Evolutionary conservation across 2,113 vertebrate genomes (phyloP), one percentile per base, ranked within the genome.

Genomic region (Nothoprocta pentlandii): DNA sequence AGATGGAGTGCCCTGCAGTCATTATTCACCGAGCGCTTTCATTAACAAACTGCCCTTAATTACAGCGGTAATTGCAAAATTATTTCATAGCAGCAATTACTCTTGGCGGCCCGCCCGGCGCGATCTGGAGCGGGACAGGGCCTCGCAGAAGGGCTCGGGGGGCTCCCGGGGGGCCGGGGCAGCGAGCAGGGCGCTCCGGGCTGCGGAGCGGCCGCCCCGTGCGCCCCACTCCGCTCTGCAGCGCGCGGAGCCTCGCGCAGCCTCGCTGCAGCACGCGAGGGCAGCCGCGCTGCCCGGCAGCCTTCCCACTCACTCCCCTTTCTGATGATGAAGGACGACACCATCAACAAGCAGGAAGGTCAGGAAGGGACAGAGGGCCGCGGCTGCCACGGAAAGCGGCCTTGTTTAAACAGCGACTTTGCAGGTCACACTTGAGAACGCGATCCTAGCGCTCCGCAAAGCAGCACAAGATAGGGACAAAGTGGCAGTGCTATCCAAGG

Each of bases 11-110:
- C 98, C 97, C 98, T 12, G 95, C 97, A 81, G 97, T 93, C 97
- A 97, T 97, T 54, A 82, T 91, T 97, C 98, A 97, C 97, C 97
- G 2, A 86, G 97, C 96, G 9, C 97, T 91, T 95, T 95, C 98
- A 98, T 98, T 98, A 98, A 98, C 97, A 98, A 98, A 98, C 98
- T 96, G 98, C 97, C 98, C 98, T 98, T 98, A 98, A 98, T 98
- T 98, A 98, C 97, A 97, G 97, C 63, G 6, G 70, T 98, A 98
- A 98, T 98, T 97, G 97, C 97, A 78, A 92, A 97, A 98, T 98
- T 97, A 98, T 98, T 97, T 96, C 98, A 96, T 92, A 93, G 97
- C 96, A 30, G 97, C 97, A 97, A 97, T 98, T 97, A 98, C 62
- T 98, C 97, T 97, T 88, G 97, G 59, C 95, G 63, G 97, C 96